These are phyloP conservation scores for Platypus cylindrus DNA, from an alignment of 2,888 invertebrate species.

Conservation along the genomic window DNA sequence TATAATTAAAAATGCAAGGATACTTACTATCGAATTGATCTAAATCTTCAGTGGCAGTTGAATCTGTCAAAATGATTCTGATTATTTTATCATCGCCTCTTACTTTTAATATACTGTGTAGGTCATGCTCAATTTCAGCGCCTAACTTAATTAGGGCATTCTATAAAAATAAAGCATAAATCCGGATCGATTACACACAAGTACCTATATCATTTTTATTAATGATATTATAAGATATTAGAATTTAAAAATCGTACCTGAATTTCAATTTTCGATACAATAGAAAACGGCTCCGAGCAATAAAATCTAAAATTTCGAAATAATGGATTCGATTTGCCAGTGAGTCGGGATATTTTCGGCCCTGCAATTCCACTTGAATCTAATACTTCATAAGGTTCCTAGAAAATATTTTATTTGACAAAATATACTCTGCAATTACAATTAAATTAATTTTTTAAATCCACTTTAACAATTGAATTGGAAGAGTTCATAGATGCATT, in stretches of 20 bases:
- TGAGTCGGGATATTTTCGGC: constrained; percentile 38
- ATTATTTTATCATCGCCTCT: constrained; percentile 20
- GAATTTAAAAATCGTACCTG: constrained; percentile 23
- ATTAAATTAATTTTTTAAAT: not conserved
- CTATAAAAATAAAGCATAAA: constrained; percentile 18
- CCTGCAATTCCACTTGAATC: constrained; percentile 42
- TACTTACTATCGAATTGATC: constrained; percentile 28
- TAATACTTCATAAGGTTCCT: constrained; percentile 41
- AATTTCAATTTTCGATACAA: constrained; percentile 24
- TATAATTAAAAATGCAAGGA: too few species aligned
- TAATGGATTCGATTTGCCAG: constrained; percentile 30
- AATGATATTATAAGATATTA: not conserved
- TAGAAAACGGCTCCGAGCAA: constrained; percentile 38
- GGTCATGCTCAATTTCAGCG: constrained; percentile 22
- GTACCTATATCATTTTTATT: not conserved
- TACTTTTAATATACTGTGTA: constrained; percentile 19
- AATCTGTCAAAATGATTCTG: constrained; percentile 29
- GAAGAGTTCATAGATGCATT: constrained; percentile 17
- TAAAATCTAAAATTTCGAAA: constrained; percentile 41
- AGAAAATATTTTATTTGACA: too few species aligned
- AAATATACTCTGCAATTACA: too few species aligned
- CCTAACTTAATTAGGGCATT: constrained; percentile 24
- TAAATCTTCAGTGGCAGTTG: constrained; percentile 24
- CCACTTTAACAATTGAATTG: not conserved
- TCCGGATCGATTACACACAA: too few species aligned